Evolutionary conservation across 2,113 vertebrate genomes (phyloP), one percentile per base, ranked within the genome.

Genomic region (Rhea pennata): DNA sequence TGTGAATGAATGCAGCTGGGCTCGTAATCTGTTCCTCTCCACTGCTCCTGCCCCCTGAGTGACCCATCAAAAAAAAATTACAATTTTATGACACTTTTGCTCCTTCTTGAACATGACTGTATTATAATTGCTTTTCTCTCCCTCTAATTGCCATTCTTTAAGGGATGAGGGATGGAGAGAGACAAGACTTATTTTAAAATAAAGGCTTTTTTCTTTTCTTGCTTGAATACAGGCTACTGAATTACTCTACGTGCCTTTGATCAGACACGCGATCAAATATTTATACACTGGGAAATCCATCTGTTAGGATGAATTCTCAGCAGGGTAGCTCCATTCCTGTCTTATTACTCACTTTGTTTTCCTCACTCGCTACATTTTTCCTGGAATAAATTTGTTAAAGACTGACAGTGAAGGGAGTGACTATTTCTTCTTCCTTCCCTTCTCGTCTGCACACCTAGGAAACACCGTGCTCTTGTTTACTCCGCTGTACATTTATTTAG

Each of bases 1-100:
- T 33, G 14, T 15, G 50, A 70, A 53, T 0, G 1, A 26, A 29
- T 4, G 16, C 1, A 5, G 26, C 33, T 58, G 7, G 8, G 33
- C 10, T 39, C 79, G 64, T n/a, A 77, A 84, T n/a, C 9, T 53
- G 7, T 9, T 54, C 36, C 71, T 27, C 8, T 29, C 36, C 50
- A 5, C 26, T 54, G 36, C 20, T 62, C 24, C 59, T 72, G 31
- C 29, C 26, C 33, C 1, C 1, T 12, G 6, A 8, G 5, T 16
- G 21, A 67, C 44, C 27, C n/a, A 46, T 0, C 1, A 40, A 78
- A 65, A 44, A 44, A 44, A 44, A 44, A 44, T 5, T 54, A 10
- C 26, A n/a, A 10, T 76, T 91, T 87, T 66, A 21, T 80, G 50
- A 9, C 61, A 77, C 3, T 19, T 40, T 65, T 51, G 2, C 22